Conservation (phyloP, 2,797 vertebrate genomes). For the Neosilurus mollespiculum region DNA sequence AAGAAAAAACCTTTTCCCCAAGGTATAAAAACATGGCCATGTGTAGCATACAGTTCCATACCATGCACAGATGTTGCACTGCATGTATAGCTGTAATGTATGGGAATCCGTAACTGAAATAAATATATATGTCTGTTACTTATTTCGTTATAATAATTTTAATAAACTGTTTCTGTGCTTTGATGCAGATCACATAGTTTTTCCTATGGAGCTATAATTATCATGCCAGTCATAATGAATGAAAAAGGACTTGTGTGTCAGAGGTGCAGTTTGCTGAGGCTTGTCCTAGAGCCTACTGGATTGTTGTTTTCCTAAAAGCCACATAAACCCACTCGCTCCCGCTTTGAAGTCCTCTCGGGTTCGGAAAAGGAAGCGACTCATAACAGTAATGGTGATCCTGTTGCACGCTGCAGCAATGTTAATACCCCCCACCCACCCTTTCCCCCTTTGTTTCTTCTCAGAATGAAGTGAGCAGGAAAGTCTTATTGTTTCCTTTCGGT, state of each 20-base stretch:
- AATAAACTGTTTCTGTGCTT: neutral
- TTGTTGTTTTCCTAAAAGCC: slow-evolving; percentile 6
- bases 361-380: slow-evolving; percentile 18
- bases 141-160: neutral
- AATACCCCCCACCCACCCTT: neutral
- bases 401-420: slow-evolving; percentile 13
- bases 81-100: neutral
- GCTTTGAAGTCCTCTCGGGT: slow-evolving; percentile 25
- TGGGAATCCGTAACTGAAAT: neutral
- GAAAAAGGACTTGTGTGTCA: slow-evolving; percentile 4
- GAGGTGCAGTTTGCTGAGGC: slow-evolving; percentile 8
- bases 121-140: neutral
- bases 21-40: neutral
- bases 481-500: slow-evolving; percentile 45
- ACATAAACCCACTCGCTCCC: slow-evolving; percentile 1
- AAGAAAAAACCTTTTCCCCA: neutral
- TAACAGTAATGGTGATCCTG: slow-evolving; percentile 19
- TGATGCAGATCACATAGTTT: neutral
- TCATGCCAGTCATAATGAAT: slow-evolving; percentile 10
- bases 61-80: neutral
- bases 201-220: neutral
- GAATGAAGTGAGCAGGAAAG: slow-evolving; percentile 42
- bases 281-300: slow-evolving; percentile 11
- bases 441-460: slow-evolving; percentile 17
- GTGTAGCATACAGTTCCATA: neutral